Evolutionary conservation across 2,888 invertebrate genomes (phyloP).

Genomic region (Liodrosophila aerea): DNA sequence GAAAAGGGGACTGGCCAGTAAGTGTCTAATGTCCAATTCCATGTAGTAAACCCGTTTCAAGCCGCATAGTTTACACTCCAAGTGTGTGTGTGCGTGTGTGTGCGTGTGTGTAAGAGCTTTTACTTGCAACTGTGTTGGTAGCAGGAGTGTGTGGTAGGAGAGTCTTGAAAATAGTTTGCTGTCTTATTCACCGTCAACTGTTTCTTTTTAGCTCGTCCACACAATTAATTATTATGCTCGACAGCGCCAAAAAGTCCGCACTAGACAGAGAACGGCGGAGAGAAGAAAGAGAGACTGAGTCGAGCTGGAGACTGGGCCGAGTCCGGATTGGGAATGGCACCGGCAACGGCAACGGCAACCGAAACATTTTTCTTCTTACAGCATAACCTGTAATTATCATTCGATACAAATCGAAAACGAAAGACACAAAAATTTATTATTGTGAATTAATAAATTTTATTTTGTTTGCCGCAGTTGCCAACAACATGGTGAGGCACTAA

Average conservation of each 20-base stretch:
- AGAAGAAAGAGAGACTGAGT: slow-evolving; percentile 3
- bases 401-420: slow-evolving; percentile 82
- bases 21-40: neutral
- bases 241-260: slow-evolving; percentile 51
- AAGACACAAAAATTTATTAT: slow-evolving; percentile 83
- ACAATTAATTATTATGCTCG: slow-evolving; percentile 74
- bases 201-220: slow-evolving; percentile 44
- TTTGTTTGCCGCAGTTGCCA: slow-evolving; percentile 49
- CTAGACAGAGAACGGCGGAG: neutral
- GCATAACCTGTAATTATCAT: slow-evolving; percentile 81
- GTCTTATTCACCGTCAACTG: slow-evolving; percentile 17
- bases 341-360: slow-evolving; percentile 40
- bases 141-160: neutral
- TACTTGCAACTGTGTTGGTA: too few species aligned
- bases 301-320: slow-evolving; percentile 4
- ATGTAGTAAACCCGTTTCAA: neutral
- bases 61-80: too few species aligned
- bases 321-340: slow-evolving; percentile 24
- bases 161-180: slow-evolving; percentile 5
- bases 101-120: neutral
- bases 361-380: slow-evolving; percentile 71
- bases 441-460: slow-evolving; percentile 82
- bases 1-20: neutral
- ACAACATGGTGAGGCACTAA: slow-evolving; percentile 20
- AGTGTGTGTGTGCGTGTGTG: neutral